A percentile compares a stretch with the other conserved stretches of the same genome.
Conservation (phyloP, 2,888 invertebrate genomes). For the Cerastis leucographa region DNA sequence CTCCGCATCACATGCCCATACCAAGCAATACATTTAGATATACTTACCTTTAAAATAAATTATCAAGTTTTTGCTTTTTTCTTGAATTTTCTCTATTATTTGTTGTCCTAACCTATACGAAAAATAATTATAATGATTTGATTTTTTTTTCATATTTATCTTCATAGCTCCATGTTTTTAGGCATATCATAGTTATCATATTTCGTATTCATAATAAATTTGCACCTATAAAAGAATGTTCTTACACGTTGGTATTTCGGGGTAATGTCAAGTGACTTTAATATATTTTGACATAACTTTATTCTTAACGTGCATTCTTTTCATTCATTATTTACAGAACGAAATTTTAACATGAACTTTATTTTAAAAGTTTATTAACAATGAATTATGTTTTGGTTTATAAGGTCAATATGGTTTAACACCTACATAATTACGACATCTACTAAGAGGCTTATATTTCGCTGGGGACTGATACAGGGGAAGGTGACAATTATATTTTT, state of each 20-base stretch:
- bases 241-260: conserved; percentile 27
- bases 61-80: neutral
- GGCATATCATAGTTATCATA: conserved; percentile 25
- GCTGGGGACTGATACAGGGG: neutral
- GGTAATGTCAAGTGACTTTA: conserved; percentile 30
- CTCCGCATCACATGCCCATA: no score
- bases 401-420: neutral
- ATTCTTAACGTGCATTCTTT: conserved; percentile 20
- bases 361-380: neutral
- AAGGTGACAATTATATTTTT: neutral
- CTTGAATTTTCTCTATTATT: no score
- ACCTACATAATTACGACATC: neutral
- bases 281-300: conserved; percentile 20
- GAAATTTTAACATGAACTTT: neutral
- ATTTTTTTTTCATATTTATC: neutral
- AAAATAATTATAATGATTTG: neutral
- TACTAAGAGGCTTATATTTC: neutral
- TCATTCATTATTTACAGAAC: conserved; percentile 22
- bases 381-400: neutral
- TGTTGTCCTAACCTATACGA: no score
- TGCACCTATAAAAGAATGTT: conserved; percentile 24
- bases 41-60: neutral
- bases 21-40: neutral
- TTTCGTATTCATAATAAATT: conserved; percentile 33
- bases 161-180: conserved; percentile 17